Conservation (phyloP, 2,888 invertebrate species). For the Chrysopilus asiliformis region DNA sequence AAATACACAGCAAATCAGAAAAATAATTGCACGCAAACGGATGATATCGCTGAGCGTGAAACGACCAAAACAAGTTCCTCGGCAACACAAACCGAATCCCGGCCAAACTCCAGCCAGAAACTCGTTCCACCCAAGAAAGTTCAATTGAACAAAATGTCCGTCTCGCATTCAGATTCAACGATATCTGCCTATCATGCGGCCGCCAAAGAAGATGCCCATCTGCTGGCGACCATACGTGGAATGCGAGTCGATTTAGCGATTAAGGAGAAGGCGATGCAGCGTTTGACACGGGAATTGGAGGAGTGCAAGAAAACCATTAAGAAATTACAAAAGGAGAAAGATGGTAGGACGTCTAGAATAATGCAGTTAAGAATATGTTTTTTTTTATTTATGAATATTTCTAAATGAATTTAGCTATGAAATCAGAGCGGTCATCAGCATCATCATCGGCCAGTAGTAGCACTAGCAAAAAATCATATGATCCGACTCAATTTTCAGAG, state of each 20-base stretch:
- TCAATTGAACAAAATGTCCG: constrained; percentile 19
- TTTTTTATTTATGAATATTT: not conserved
- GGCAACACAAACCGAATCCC: constrained; percentile 39
- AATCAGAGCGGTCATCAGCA: constrained; percentile 17
- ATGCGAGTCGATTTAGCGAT: constrained; percentile 58
- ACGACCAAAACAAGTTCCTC: constrained; percentile 19
- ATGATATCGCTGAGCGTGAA: constrained; percentile 27
- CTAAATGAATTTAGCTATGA: constrained; percentile 15
- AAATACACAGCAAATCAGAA: not conserved
- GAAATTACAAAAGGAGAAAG: constrained; percentile 62
- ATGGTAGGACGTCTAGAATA: constrained; percentile 36
- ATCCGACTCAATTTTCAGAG: constrained; percentile 31
- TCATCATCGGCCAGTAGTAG: constrained; percentile 11
- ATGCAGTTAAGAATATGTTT: constrained; percentile 1
- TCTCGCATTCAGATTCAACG: constrained; percentile 42
- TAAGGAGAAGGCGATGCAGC: constrained; percentile 58
- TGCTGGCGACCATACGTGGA: constrained; percentile 66
- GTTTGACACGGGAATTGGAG: constrained; percentile 61
- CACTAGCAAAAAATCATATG: constrained; percentile 26
- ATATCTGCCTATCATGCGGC: constrained; percentile 28
- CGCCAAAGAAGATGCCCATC: constrained; percentile 58
- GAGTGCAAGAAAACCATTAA: constrained; percentile 62
- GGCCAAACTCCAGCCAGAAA: constrained; percentile 17
- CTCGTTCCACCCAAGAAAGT: constrained; percentile 27
- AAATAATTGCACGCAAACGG: constrained; percentile 30